Evolutionary conservation across 2,888 invertebrate genomes (phyloP).

Genomic region (Boloria euphrosyne): DNA sequence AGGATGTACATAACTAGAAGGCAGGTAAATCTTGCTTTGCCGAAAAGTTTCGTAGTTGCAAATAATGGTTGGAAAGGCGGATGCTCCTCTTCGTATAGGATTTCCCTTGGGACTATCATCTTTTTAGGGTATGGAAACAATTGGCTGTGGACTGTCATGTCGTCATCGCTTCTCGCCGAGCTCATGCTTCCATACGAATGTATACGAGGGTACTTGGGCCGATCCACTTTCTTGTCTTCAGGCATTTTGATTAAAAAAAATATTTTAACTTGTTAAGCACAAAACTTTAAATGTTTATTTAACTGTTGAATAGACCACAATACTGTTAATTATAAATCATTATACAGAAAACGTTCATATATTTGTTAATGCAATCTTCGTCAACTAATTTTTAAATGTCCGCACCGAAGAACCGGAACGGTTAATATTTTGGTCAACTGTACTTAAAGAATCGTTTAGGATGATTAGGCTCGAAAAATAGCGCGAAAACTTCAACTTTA

Average conservation of each 20-base stretch:
- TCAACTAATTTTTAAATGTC: slow-evolving; percentile 36
- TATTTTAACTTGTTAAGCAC: not conserved
- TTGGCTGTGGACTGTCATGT: slow-evolving; percentile 76
- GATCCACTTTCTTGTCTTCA: slow-evolving; percentile 52
- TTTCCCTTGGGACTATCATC: slow-evolving; percentile 67
- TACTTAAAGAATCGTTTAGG: slow-evolving; percentile 78
- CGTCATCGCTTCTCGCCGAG: slow-evolving; percentile 68
- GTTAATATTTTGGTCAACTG: slow-evolving; percentile 66
- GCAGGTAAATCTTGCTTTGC: slow-evolving; percentile 79
- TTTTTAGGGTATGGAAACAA: slow-evolving; percentile 72
- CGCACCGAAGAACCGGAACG: slow-evolving; percentile 41
- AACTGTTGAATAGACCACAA: not conserved
- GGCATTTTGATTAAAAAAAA: slow-evolving; percentile 3
- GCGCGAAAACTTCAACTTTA: slow-evolving; percentile 65
- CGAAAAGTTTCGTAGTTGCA: slow-evolving; percentile 72
- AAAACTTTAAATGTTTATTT: not conserved
- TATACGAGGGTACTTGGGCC: slow-evolving; percentile 60
- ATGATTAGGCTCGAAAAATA: slow-evolving; percentile 74
- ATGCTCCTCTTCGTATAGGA: slow-evolving; percentile 73
- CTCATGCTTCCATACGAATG: slow-evolving; percentile 77
- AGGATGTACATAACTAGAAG: slow-evolving; percentile 79
- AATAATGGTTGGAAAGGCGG: slow-evolving; percentile 73
- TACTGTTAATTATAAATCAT: not conserved
- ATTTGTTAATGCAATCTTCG: slow-evolving; percentile 15
- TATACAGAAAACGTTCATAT: not conserved